Conservation (phyloP, 2,113 vertebrate genomes). For the Carettochelys insculpta region DNA sequence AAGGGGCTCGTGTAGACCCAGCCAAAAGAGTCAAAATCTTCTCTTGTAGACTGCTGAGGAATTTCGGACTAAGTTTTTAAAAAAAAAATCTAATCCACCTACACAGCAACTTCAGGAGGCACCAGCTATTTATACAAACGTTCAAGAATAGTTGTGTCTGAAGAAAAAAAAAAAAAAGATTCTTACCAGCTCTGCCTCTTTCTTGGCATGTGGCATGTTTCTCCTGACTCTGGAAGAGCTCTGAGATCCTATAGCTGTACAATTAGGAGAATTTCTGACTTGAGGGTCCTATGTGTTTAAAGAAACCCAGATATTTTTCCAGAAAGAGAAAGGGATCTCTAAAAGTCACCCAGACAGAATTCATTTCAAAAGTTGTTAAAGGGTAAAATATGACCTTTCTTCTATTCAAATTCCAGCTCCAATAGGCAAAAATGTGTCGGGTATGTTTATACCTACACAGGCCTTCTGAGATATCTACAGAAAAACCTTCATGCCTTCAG, state of each 20-base stretch:
- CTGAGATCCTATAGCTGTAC: not conserved
- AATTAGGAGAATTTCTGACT: conserved; percentile 11
- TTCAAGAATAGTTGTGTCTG: not conserved
- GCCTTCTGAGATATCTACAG: not conserved
- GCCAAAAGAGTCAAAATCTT: too few relatives aligned
- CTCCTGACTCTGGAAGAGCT: not conserved
- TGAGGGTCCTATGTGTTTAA: conserved; percentile 41
- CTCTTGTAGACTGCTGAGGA: not conserved
- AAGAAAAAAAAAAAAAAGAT: not conserved
- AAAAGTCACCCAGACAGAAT: not conserved
- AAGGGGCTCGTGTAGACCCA: too few relatives aligned
- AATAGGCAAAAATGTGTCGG: not conserved
- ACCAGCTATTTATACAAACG: not conserved
- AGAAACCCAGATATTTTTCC: not conserved
- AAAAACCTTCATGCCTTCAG: not conserved
- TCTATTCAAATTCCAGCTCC: fast-evolving
- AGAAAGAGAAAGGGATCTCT: not conserved
- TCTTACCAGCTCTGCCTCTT: not conserved
- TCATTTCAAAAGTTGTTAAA: not conserved
- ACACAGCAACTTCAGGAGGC: not conserved
- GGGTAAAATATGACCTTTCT: not conserved
- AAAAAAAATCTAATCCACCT: not conserved
- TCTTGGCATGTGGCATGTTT: not conserved
- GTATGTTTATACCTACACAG: not conserved
- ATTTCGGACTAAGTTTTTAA: not conserved